Base-by-base conservation (phyloP, 2,888 invertebrate species). In the Chrysina gloriosa region DNA sequence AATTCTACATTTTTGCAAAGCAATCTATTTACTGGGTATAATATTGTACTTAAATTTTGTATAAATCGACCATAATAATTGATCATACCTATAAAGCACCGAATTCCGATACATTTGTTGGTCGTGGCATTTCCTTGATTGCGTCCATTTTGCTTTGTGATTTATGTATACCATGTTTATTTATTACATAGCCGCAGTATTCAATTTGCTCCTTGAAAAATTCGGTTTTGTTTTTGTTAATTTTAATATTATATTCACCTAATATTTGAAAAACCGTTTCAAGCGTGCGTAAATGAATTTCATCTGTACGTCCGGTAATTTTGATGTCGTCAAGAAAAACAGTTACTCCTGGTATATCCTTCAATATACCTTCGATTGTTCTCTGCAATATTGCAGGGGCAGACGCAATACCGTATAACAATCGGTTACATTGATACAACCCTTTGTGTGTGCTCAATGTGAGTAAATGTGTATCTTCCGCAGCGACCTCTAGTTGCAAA, bases 371-470 rank as follows among this genome's bases (percentile, higher is more conserved):
- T 65, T 79, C 75, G 69, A 80, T 77, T 21, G 71, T 48, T 4
- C 77, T 54, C 70, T 81, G 78, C 73, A 73, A 81, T 29, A 75
- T 76, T 3, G 77, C 77, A 6, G 80, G 79, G 11, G 78, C 80
- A 58, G 76, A 71, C 2, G 77, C 74, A 3, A 80, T 71, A 5
- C 78, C 80, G 68, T 74, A 79, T 71, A 77, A 73, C 31, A 80
- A 63, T 23, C 79, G 67, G n/a, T 72, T 78, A 34, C 75, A 76
- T 63, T 73, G 66, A 66, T 72, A 79, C n/a, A 80, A 63, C 4
- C 79, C 79, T 58, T 77, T 76, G 58, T 80, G 79, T 1, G 79
- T 80, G 58, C 69, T 79, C 50, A 81, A 70, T 0, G 79, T 81
- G 7, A 80, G 66, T 16, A 77, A 69, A 68, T 64, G 74, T 70